A percentile compares a stretch with the other conserved stretches of the same genome.
phyloP scores from a whole-genome alignment of 92 coral and sea anemone genomes.

The Umimayanthus kanabou region DNA sequence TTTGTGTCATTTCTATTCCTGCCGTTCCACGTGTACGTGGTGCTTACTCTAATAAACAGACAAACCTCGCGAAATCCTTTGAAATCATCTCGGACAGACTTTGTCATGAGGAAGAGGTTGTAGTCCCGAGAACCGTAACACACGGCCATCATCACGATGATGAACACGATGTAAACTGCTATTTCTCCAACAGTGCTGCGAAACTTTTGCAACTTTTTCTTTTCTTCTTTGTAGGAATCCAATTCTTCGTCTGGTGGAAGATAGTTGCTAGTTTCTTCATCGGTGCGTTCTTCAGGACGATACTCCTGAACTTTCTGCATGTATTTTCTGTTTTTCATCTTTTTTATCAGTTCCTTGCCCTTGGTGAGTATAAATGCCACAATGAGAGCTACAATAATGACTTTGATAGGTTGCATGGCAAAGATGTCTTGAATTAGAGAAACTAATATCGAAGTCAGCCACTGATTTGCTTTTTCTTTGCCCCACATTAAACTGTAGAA shows the following conservation, averaged over 20 bases:
- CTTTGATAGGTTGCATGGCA: slow-evolving; percentile 56
- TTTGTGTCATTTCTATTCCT: too few relatives aligned
- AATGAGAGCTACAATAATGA: slow-evolving; percentile 42
- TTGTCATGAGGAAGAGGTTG: slow-evolving; percentile 40
- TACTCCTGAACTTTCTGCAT: not conserved
- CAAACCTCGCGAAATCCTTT: slow-evolving; percentile 36
- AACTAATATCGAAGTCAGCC: slow-evolving; percentile 57
- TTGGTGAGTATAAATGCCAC: slow-evolving; percentile 33
- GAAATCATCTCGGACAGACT: slow-evolving; percentile 27
- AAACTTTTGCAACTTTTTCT: slow-evolving; percentile 30
- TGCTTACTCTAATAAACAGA: too few relatives aligned
- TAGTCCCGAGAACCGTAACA: slow-evolving; percentile 48
- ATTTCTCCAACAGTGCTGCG: slow-evolving; percentile 26
- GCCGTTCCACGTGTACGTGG: too few relatives aligned
- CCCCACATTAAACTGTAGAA: slow-evolving; percentile 72
- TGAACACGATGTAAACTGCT: slow-evolving; percentile 13
- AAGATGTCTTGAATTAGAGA: slow-evolving; percentile 55
- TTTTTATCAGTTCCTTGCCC: not conserved
- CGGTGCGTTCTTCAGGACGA: not conserved
- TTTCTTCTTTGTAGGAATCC: slow-evolving; percentile 26
- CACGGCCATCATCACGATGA: slow-evolving; percentile 39
- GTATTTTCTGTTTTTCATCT: not conserved
- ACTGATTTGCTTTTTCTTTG: slow-evolving; percentile 54
- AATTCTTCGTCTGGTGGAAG: not conserved
- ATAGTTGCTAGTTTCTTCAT: not conserved